Evolutionary conservation across 2,888 invertebrate genomes (phyloP), one percentile per base, ranked within the genome.

Genomic region (Folsomia candida): DNA sequence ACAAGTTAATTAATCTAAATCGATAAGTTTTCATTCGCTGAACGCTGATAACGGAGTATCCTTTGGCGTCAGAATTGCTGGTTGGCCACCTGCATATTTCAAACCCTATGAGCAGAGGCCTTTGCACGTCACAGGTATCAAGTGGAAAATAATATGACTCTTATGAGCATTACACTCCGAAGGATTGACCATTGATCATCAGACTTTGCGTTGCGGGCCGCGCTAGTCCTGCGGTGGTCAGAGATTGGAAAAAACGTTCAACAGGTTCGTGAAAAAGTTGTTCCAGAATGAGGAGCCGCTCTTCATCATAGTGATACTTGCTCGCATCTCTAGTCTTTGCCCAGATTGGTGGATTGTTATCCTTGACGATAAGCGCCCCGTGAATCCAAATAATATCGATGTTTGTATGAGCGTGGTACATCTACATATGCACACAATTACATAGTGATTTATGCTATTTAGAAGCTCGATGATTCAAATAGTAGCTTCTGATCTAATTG

Each of bases 331-430:
- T 47, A 9, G 9, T 9, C 47, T 47, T 9, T 11, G 47, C 47
- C 47, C 47, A 47, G 9, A 47, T 11, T 11, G 47, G 47, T 9
- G 18, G 9, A 2, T 25, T n/a, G 47, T 27, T 1, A 24, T 71
- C 67, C 57, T 70, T 61, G 24, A 75, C 68, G 14, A 76, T 76
- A 18, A 76, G 57, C 28, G 72, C 68, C 2, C 76, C 76, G 11
- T 68, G 58, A 25, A 72, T 69, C 66, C 71, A 76, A 1, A 74
- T 63, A 29, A 72, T 67, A 61, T 74, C 74, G 37, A 70, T 67
- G 18, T 67, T 67, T 0, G 68, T 67, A 47, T 76, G 76, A 2
- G 72, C 72, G 28, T 76, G 76, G 51, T 76, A 76, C 51, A 71
- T 66, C n/a, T n/a, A n/a, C n/a, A n/a, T n/a, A n/a, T n/a, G n/a